Conservation (phyloP, 1,140 invertebrate species). For the Tetramorium parvispinum region DNA sequence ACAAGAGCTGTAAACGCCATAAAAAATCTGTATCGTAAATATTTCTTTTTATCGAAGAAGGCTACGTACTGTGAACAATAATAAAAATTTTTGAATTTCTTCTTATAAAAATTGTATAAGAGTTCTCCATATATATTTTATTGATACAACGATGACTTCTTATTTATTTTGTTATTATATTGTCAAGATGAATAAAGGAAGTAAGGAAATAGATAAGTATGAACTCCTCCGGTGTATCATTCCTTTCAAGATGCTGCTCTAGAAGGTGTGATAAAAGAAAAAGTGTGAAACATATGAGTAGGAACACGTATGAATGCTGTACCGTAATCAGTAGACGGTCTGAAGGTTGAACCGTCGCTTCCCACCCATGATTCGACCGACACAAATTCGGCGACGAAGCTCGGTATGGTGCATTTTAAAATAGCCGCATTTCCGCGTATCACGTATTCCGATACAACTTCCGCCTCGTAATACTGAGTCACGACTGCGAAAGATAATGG, state of each 20-base stretch:
- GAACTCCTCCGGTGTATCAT: conserved; percentile 9
- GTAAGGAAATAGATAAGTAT: neutral
- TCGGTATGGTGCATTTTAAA: conserved; percentile 96
- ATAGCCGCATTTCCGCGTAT: conserved; percentile 97
- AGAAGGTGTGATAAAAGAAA: conserved; percentile 1
- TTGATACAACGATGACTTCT: too few relatives aligned
- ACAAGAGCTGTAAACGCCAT: neutral
- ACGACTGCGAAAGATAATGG: conserved; percentile 89
- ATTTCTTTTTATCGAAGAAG: neutral
- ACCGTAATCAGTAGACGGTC: conserved; percentile 86
- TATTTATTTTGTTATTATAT: too few relatives aligned
- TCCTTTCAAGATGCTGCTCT: neutral
- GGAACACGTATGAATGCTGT: conserved; percentile 62
- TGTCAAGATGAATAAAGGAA: neutral
- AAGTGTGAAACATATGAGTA: neutral
- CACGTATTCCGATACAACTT: conserved; percentile 96
- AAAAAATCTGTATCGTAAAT: neutral
- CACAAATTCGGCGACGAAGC: conserved; percentile 96
- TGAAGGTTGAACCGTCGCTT: conserved; percentile 90
- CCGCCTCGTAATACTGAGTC: conserved; percentile 95
- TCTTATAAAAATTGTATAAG: neutral
- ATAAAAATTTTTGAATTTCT: neutral
- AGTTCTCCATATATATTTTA: neutral
- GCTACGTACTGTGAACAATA: too few relatives aligned
- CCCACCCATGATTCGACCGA: conserved; percentile 95